These are phyloP conservation scores for Lapara coniferarum DNA, from an alignment of 2,888 invertebrate species.

Conservation along the genomic window DNA sequence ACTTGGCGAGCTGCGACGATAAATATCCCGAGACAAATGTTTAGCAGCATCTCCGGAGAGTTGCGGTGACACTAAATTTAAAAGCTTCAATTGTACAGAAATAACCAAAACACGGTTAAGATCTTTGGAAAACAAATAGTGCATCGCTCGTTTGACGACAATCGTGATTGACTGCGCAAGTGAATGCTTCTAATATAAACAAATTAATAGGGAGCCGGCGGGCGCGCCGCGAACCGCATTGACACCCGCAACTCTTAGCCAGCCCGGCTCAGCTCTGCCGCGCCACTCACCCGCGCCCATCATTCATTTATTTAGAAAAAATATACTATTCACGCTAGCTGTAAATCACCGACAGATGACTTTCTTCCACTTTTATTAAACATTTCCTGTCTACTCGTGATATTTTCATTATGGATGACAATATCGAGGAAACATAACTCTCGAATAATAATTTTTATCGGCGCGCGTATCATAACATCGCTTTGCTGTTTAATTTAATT, in stretches of 20 bases:
- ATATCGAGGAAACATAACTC: slow-evolving; percentile 70
- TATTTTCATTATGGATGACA: slow-evolving; percentile 64
- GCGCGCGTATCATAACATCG: slow-evolving; percentile 45
- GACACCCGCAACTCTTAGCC: slow-evolving; percentile 38
- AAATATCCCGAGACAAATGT: slow-evolving; percentile 83
- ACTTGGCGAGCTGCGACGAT: slow-evolving; percentile 76
- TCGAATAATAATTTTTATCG: slow-evolving; percentile 56
- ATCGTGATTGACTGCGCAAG: slow-evolving; percentile 83
- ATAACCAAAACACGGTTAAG: slow-evolving; percentile 83
- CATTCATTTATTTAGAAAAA: slow-evolving; percentile 67
- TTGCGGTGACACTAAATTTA: slow-evolving; percentile 83
- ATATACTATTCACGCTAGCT: slow-evolving; percentile 56
- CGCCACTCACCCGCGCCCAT: slow-evolving; percentile 46
- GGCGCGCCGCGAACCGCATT: slow-evolving; percentile 58
- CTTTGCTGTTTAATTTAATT: slow-evolving; percentile 50
- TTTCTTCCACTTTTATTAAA: slow-evolving; percentile 61
- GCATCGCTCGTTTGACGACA: slow-evolving; percentile 80
- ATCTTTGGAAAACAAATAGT: slow-evolving; percentile 83
- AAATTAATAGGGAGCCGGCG: slow-evolving; percentile 78
- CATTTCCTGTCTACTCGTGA: slow-evolving; percentile 66
- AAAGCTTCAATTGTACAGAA: slow-evolving; percentile 83
- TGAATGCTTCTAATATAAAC: slow-evolving; percentile 82
- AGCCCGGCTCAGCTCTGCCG: slow-evolving; percentile 27
- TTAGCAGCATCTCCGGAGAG: slow-evolving; percentile 78
- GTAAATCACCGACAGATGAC: slow-evolving; percentile 65